Evolutionary conservation across 92 coral and sea anemone species (phyloP), one percentile per base, ranked within the genome.

Genomic region (Hydrozoanthus gracilis): DNA sequence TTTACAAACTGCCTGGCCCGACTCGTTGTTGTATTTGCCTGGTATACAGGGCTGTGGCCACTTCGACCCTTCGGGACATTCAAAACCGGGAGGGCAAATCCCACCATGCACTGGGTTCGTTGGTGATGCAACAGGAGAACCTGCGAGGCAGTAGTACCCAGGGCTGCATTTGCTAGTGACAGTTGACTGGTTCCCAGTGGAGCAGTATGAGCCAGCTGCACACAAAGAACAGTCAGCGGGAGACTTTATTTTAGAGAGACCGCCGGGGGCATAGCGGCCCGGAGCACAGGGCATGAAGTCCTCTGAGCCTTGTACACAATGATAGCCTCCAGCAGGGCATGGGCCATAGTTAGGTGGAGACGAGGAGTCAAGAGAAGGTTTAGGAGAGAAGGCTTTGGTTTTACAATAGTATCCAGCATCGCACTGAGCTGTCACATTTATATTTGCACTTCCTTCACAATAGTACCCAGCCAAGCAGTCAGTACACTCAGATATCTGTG

Each of bases 271-370:
- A 84, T 89, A 96, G 3, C 93, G 90, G 6, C 99, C 98, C 48
- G 93, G 95, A 6, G 91, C 90, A 66, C 99, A 96, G 5, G 94
- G 91, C 77, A 82, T 89, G 0, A 85, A 88, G 8, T 88, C 91
- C 3, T 93, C 83, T 2, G 95, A 91, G 3, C 94, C 98, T 16
- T 71, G 79, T 65, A 83, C 92, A 79, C 99, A 96, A 83, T 93
- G 92, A 79, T 70, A 95, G 11, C 99, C 99, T 3, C 98, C 98
- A 11, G 79, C 88, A 17, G 98, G 99, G 75, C 99, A 96, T 5
- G 93, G 93, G 8, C 98, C 99, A 65, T 77, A 95, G 85, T 96
- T 87, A 11, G 60, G 69, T 44, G 92, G 92, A 5, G 54, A 58
- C 39, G 82, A 79, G 46, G 13, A 86, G 68, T 95, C 95, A 52